A percentile compares a stretch with the other conserved stretches of the same genome.
Conservation (phyloP, 2,888 invertebrate species). For the Penaeus monodon region DNA sequence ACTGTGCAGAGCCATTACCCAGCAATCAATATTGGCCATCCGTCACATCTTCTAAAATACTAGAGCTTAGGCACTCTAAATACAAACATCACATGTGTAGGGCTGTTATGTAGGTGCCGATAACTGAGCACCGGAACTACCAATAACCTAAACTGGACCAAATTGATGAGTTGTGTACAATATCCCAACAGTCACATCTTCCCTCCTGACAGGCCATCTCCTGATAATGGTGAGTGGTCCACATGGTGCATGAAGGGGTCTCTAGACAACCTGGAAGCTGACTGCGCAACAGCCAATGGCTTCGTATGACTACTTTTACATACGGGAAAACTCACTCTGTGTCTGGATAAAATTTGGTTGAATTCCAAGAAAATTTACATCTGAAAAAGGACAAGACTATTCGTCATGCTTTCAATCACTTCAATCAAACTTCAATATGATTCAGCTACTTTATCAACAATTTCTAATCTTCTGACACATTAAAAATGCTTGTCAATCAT, state of each 20-base stretch:
- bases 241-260: background rate
- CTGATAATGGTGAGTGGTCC: background rate
- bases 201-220: conserved; percentile 24
- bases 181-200: conserved; percentile 32
- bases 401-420: background rate
- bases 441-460: too few species aligned
- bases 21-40: conserved; percentile 34
- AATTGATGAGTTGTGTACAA: conserved; percentile 60
- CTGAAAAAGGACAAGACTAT: background rate
- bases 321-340: background rate
- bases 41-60: conserved; percentile 52
- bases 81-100: conserved; percentile 63
- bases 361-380: background rate
- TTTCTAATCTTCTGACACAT: too few species aligned
- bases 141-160: conserved; percentile 56
- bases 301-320: background rate
- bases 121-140: conserved; percentile 52
- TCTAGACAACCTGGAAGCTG: background rate
- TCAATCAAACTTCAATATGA: background rate
- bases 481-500: too few species aligned
- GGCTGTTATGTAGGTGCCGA: conserved; percentile 59
- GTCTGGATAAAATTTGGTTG: background rate
- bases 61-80: conserved; percentile 64
- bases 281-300: background rate
- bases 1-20: conserved; percentile 7